Conservation (phyloP, 2,888 invertebrate species). For the Rhopalosiphum nymphaeae region DNA sequence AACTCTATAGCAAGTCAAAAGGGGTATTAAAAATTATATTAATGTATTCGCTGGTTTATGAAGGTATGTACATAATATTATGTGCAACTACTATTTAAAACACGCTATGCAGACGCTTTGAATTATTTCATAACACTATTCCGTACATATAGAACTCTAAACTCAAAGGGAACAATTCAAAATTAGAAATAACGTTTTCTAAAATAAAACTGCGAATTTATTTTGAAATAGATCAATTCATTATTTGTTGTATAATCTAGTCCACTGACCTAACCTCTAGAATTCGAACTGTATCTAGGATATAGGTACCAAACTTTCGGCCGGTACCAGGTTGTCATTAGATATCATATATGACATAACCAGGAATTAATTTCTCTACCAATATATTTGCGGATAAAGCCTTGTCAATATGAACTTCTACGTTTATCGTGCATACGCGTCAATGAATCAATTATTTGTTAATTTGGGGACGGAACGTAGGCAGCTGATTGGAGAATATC, state of each 20-base stretch:
- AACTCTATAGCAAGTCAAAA: not conserved
- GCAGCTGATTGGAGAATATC: not conserved
- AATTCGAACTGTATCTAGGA: not conserved
- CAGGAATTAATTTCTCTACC: not conserved
- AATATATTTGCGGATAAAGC: not conserved
- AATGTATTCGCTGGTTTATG: not conserved
- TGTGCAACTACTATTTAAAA: not conserved
- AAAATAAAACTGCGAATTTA: not conserved
- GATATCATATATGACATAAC: not conserved
- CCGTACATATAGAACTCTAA: not conserved
- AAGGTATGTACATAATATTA: not conserved
- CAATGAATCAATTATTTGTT: not conserved
- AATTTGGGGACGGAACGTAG: not conserved
- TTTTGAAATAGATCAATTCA: not conserved
- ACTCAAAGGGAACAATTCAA: not conserved
- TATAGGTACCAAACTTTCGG: not conserved
- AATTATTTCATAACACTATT: not conserved
- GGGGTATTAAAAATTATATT: not conserved
- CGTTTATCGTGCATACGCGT: no score
- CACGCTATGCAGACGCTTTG: not conserved
- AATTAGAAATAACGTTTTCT: not conserved
- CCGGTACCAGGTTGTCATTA: not conserved
- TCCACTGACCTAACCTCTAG: not conserved
- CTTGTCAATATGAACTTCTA: not conserved
- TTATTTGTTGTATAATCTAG: not conserved